Evolutionary conservation across 2,797 vertebrate species (phyloP), one percentile per base, ranked within the genome.

Genomic region (Acipenser transmontanus): DNA sequence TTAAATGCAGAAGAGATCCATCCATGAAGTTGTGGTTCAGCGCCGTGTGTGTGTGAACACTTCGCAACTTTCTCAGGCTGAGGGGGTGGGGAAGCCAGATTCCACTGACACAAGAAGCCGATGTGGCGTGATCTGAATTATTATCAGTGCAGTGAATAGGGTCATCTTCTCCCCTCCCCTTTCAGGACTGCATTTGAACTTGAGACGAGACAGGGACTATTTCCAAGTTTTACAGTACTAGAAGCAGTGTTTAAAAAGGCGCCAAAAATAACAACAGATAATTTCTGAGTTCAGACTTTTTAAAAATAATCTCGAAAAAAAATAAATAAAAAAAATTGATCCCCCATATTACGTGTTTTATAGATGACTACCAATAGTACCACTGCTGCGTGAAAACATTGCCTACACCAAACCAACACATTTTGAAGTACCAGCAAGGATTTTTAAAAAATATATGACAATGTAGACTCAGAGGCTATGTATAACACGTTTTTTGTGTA

Each of bases 91-190:
- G 85, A 82, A 84, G 81, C 74, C 79, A 78, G 76, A 77, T 80
- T 89, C 76, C 73, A 83, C 88, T 34, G 88, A 92, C 89, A 91
- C 89, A 81, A 86, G 85, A 88, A 88, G 88, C 85, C 79, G 78
- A 83, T 84, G 84, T 88, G 87, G 88, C 81, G 88, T 92, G 89
- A 89, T 87, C 81, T 77, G 89, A 91, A 92, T 91, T 87, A 87
- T 83, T 90, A 89, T 89, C 81, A 89, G 85, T 82, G 79, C 80
- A 82, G 80, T 10, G 82, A 89, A 85, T 80, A 85, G 86, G 80
- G 83, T 81, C 76, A 81, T 80, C 81, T 81, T 72, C 71, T 79
- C 67, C 73, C 67, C 78, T 4, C 76, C 80, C 71, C 68, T 64
- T 76, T 72, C 66, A 82, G 78, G 68, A 70, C 76, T 87, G 81